Evolutionary conservation across 2,888 invertebrate genomes (phyloP), one percentile per base, ranked within the genome.

Genomic region (Epinotia nisella): DNA sequence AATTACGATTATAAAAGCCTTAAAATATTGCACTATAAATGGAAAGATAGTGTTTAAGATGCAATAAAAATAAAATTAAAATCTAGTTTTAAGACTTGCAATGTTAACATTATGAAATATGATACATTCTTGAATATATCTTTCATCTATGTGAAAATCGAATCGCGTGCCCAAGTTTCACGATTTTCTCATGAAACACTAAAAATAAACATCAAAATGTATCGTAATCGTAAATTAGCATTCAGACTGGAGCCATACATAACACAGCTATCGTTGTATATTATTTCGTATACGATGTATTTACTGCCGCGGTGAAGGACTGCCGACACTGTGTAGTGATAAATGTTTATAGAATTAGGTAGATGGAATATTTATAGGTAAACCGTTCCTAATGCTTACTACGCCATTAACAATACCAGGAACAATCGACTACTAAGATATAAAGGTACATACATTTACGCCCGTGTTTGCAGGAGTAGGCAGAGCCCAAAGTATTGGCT

Each of bases 201-300:
- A 41, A 55, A 39, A 55, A 66, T 39, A 55, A 15, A 21, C 55
- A 66, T 66, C 35, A 39, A 55, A 66, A 55, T 21, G 39, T 55
- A 49, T 55, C 55, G 21, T 66, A 66, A 49, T 55, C 55, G 21
- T 66, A 66, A 66, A 66, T 66, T 66, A 55, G 65, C 10, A 41
- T 66, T 66, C 55, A 66, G 65, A 66, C 65, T 41, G 21, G n/a
- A 41, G 41, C 7, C 39, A 55, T 66, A 56, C 39, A 55, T 66
- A 56, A 55, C 39, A 55, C 62, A 24, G 56, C n/a, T n/a, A 45
- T 61, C 41, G 61, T 21, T 10, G 7, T 5, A 21, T n/a, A 21
- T n/a, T 56, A 56, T 56, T 21, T 56, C 13, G 13, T 9, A n/a
- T n/a, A 15, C 61, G 61, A 7, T 61, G 13, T 61, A 53, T 65